Conservation (phyloP, 2,888 invertebrate species). For the Eumerus sabulonum region DNA sequence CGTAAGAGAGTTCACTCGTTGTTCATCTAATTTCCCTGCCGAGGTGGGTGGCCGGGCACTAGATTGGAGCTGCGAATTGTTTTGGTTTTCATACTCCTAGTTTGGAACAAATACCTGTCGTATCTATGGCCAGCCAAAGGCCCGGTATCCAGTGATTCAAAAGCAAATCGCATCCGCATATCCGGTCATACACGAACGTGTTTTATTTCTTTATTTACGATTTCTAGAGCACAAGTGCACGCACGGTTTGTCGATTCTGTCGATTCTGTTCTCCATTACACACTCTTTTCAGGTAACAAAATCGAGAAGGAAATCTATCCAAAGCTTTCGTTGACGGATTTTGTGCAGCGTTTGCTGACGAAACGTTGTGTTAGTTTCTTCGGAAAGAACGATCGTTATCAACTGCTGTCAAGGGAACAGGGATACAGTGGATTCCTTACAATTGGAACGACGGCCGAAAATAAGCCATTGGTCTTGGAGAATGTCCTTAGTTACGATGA, state of each 20-base stretch:
- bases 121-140: constrained; percentile 72
- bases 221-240: constrained; percentile 83
- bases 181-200: constrained; percentile 85
- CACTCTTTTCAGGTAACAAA: constrained; percentile 72
- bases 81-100: constrained; percentile 62
- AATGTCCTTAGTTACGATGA: constrained; percentile 82
- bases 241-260: constrained; percentile 71
- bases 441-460: constrained; percentile 80
- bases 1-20: constrained; percentile 69
- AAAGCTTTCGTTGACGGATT: constrained; percentile 78
- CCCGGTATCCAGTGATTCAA: constrained; percentile 71
- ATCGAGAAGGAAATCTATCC: constrained; percentile 77
- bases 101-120: constrained; percentile 77
- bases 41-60: constrained; percentile 73
- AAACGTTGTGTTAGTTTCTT: constrained; percentile 81
- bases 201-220: constrained; percentile 82
- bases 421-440: constrained; percentile 80
- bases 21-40: constrained; percentile 73
- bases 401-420: constrained; percentile 77
- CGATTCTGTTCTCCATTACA: too few relatives aligned
- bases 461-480: constrained; percentile 78
- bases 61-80: too few relatives aligned
- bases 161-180: constrained; percentile 81
- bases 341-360: constrained; percentile 80
- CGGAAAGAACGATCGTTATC: constrained; percentile 78